phyloP scores from a whole-genome alignment of 2,888 invertebrate species.

The Nymphalis urticae region DNA sequence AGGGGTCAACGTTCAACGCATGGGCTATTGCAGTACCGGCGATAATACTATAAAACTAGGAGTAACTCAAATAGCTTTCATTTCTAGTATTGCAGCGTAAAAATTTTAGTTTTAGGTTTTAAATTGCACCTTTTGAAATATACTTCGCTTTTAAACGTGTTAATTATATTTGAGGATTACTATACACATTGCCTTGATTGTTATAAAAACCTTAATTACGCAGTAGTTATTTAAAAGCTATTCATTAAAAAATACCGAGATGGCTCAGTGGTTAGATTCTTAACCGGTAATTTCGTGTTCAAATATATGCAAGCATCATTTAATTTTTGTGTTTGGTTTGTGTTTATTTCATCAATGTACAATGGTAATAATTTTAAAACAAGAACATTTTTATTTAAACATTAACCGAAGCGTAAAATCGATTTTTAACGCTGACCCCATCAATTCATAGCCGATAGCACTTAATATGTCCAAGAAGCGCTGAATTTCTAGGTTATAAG shows the following conservation, averaged over 20 bases:
- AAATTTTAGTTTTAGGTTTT: constrained; percentile 8
- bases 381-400: background rate
- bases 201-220: background rate
- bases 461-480: constrained; percentile 38
- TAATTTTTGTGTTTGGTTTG: too few species aligned
- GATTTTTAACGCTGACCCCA: constrained; percentile 38
- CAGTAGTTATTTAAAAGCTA: too few species aligned
- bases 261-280: too few species aligned
- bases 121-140: constrained; percentile 3
- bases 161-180: background rate
- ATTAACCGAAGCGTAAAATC: constrained; percentile 27
- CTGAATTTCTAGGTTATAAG: constrained; percentile 50
- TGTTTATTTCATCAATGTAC: too few species aligned
- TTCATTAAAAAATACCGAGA: too few species aligned
- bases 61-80: constrained; percentile 15
- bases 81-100: constrained; percentile 10
- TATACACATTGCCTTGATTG: background rate
- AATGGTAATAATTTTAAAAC: background rate
- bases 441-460: constrained; percentile 44
- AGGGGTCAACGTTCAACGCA: constrained; percentile 23
- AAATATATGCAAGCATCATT: too few species aligned
- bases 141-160: background rate
- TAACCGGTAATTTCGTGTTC: too few species aligned
- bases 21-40: constrained; percentile 6
- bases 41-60: constrained; percentile 17